Evolutionary conservation across 2,113 vertebrate species (phyloP), one percentile per base, ranked within the genome.

Genomic region (Pseudorasbora parva): DNA sequence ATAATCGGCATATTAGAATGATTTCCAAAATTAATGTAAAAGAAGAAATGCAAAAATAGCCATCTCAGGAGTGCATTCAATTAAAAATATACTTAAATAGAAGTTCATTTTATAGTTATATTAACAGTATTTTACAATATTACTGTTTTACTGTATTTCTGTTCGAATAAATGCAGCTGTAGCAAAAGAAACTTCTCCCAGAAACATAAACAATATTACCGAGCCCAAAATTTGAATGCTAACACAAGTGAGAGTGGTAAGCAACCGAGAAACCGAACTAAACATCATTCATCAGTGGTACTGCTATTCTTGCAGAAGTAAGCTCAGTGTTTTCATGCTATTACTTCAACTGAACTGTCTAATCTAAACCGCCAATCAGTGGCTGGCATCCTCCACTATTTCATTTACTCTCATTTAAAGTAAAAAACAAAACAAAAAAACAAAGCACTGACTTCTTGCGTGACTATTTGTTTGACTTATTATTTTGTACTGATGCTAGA

Each of bases 321-420:
- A 27, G 14, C 41, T 25, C 14, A 12, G 21, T 23, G 14, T 47
- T 51, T 23, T 72, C 68, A 72, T 49, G n/a, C 37, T 3, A 2
- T 45, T 74, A 30, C 72, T 51, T 74, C 37, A 41, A 37, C 10
- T 43, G 9, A 45, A 33, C 71, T 51, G 25, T 37, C 19, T 62
- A 76, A 76, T 83, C 72, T 17, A 68, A 83, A 83, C 57, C 59
- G 49, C 57, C 59, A 76, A 83, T 83, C 82, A 83, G 27, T 6
- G 47, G 8, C 27, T 76, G 72, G 60, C 27, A 17, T 0, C 59
- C 30, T 33, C 30, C 23, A 56, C 51, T 27, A 37, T 82, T 73
- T 23, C 5, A 59, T 45, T 45, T 59, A 25, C 33, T 15, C 7
- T 82, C 47, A n/a, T 82, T 82, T 73, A 19, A 59, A 82, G 33